Percentiles rank a stretch among this genome's conserved stretches.
Evolutionary conservation across 2,113 vertebrate species (phyloP).

Genomic region (Ranitomeya imitator): DNA sequence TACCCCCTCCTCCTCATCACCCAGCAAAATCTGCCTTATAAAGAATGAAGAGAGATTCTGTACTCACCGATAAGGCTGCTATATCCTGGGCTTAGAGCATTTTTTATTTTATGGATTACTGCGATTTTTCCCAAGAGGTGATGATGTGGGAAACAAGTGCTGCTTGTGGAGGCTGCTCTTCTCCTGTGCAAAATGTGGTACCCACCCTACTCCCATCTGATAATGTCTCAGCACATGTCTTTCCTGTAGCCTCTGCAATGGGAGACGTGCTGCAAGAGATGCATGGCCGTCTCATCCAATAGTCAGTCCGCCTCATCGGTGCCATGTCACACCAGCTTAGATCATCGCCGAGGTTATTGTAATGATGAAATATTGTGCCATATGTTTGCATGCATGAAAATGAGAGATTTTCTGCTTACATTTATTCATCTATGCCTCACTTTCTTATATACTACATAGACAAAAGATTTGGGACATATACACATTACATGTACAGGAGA

Average conservation of each 20-base stretch:
- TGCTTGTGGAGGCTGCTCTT: slow-evolving; percentile 3
- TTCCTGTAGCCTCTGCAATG: slow-evolving; percentile 12
- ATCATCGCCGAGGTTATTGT: neutral
- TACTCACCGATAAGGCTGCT: slow-evolving; percentile 25
- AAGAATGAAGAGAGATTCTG: neutral
- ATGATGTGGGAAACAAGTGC: slow-evolving; percentile 19
- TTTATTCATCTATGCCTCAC: neutral
- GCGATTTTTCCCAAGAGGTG: neutral
- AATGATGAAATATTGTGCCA: neutral
- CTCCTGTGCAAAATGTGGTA: neutral
- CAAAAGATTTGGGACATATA: no score
- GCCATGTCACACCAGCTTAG: neutral
- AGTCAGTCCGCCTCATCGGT: neutral
- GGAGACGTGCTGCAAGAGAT: neutral
- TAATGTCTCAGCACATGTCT: slow-evolving; percentile 30
- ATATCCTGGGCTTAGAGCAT: neutral
- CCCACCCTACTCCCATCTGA: slow-evolving; percentile 49
- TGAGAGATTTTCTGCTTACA: neutral
- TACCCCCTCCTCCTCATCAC: neutral
- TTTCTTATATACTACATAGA: no score
- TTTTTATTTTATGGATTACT: neutral
- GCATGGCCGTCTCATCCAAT: neutral
- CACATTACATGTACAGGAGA: no score
- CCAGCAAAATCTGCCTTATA: neutral
- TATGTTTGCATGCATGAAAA: neutral